Base-by-base conservation (phyloP, 2,888 invertebrate genomes). In the Drosophila engyochracea region DNA sequence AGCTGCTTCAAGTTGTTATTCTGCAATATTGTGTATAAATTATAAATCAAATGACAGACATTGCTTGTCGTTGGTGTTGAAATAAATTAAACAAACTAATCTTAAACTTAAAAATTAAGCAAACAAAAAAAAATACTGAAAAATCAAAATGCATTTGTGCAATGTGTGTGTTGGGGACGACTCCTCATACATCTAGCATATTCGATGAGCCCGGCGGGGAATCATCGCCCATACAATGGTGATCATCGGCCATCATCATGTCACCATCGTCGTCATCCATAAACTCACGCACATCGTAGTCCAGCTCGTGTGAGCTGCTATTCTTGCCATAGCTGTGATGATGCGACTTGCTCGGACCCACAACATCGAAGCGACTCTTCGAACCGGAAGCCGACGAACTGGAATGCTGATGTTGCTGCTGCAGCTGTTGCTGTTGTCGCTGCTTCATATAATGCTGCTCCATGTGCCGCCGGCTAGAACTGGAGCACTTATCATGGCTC, bases 361-460 rank as follows among this genome's bases (percentile, higher is more conserved):
- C 62, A 25, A 62, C 68, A 22, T 81, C 84, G 30, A 76, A 81
- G 25, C 82, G 78, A 30, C 79, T 76, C 10, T 81, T 77, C 2
- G 79, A 80, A 19, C 69, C 64, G 16, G 79, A 79, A 12, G 67
- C 66, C 1, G 73, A 76, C 12, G 64, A 41, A 39, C 39, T 62
- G 1, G 65, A 52, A 12, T 60, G 10, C 33, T 35, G 70, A 63
- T 79, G 79, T 30, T 80, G 79, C 61, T 76, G 85, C 73, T 73
- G 89, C 78, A 92, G 92, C 10, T 92, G 79, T 30, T 80, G 79
- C 59, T 80, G 85, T 74, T 73, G 89, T 80, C 92, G 92, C 10
- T 92, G 94, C 55, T 94, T 92, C 57, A 95, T 91, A 76, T 96
- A 91, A 84, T 95, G 95, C 91, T 96, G 95, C 16, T 87, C 85